Evolutionary conservation across 2,888 invertebrate species (phyloP).

Genomic region (Calameuta pallipes): DNA sequence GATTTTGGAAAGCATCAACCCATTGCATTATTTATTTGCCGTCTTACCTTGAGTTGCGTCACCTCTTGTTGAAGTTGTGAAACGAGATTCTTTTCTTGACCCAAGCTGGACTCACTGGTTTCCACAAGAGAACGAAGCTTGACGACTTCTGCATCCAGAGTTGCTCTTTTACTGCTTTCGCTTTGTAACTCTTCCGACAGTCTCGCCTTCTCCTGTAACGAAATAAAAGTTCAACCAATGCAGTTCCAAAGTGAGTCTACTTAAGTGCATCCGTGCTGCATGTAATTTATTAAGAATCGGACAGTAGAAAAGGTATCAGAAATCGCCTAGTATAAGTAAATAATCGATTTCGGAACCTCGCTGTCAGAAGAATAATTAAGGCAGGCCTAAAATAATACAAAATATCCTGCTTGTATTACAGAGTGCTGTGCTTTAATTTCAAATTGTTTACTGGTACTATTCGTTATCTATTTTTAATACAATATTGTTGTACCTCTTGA

Average conservation of each 20-base stretch:
- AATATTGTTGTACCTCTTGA: slow-evolving; percentile 44
- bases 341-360: background rate
- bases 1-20: background rate
- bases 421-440: background rate
- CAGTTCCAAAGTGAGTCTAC: slow-evolving; percentile 57
- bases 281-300: background rate
- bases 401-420: background rate
- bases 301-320: background rate
- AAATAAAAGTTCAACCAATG: slow-evolving; percentile 22
- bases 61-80: slow-evolving; percentile 52
- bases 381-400: background rate
- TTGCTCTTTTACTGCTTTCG: slow-evolving; percentile 47
- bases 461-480: background rate
- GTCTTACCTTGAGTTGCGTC: slow-evolving; percentile 52
- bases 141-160: slow-evolving; percentile 45
- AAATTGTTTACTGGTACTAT: background rate
- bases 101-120: slow-evolving; percentile 45
- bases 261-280: slow-evolving; percentile 56
- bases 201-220: slow-evolving; percentile 67
- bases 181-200: slow-evolving; percentile 67
- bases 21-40: background rate
- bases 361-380: background rate
- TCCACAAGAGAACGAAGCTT: slow-evolving; percentile 49
- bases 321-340: background rate
- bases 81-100: slow-evolving; percentile 45